Percentiles rank a stretch among this genome's conserved stretches.
Conservation (phyloP, 2,797 vertebrate species). For the Tauraco hartlaubi region DNA sequence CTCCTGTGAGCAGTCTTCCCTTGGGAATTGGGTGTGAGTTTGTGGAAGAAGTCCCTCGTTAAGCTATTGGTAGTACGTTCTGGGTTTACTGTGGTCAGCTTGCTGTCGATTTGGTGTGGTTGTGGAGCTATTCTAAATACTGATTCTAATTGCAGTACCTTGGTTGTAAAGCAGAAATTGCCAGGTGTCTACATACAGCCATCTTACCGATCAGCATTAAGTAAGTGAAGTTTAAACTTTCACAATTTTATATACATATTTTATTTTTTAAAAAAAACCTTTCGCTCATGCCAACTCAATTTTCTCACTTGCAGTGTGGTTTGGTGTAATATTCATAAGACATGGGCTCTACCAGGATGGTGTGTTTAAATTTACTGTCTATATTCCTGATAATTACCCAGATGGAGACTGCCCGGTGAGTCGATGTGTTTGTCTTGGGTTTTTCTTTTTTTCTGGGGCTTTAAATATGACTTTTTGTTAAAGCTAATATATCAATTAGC, state of each 20-base stretch:
- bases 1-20: background rate
- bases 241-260: background rate
- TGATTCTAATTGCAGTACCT: conserved; percentile 84
- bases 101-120: background rate
- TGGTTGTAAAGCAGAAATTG: conserved; percentile 97
- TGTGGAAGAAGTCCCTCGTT: background rate
- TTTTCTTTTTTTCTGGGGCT: background rate
- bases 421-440: background rate
- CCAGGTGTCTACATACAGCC: conserved; percentile 98
- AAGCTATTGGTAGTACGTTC: rapidly evolving
- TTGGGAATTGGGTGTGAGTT: background rate
- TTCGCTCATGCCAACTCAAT: background rate
- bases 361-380: conserved; percentile 98
- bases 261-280: background rate
- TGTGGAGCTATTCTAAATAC: background rate
- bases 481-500: background rate
- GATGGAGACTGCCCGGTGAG: conserved; percentile 98
- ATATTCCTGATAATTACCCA: conserved; percentile 99
- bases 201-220: conserved; percentile 94
- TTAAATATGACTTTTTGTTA: background rate
- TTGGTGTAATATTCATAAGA: conserved; percentile 98
- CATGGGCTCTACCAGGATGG: conserved; percentile 98
- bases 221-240: conserved; percentile 83
- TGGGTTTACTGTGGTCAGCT: background rate
- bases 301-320: conserved; percentile 90